These are phyloP conservation scores for Pterobdella sp. DNA, from an alignment of 2,888 invertebrate genomes.

Conservation along the genomic window DNA sequence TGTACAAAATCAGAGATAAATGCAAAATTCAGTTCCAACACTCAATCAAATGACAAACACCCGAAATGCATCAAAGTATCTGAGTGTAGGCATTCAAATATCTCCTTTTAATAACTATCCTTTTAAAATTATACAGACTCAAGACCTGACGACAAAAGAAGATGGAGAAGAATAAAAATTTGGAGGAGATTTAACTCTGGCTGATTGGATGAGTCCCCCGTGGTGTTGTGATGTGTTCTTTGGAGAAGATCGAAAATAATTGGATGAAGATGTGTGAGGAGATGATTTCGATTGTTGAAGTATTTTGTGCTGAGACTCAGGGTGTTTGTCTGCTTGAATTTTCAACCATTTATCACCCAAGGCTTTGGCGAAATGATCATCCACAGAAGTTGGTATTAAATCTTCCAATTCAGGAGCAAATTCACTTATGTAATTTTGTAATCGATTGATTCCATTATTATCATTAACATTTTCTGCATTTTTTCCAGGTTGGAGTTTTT, in stretches of 20 bases:
- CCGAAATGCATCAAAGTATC: no score
- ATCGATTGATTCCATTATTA: neutral
- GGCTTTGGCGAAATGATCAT: slow-evolving; percentile 86
- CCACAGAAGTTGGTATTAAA: slow-evolving; percentile 56
- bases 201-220: neutral
- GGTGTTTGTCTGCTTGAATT: slow-evolving; percentile 42
- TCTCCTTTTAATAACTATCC: no score
- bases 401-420: slow-evolving; percentile 22
- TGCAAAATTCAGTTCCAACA: no score
- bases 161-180: slow-evolving; percentile 21
- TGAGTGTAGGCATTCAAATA: no score
- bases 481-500: neutral
- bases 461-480: neutral
- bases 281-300: neutral
- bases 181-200: neutral
- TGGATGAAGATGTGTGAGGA: neutral
- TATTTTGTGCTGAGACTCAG: neutral
- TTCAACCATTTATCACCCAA: slow-evolving; percentile 67
- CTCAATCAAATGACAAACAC: no score
- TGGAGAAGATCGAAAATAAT: neutral
- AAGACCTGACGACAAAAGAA: slow-evolving; percentile 18
- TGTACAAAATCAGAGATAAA: no score
- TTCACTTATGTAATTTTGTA: slow-evolving; percentile 2
- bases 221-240: neutral
- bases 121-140: no score